Evolutionary conservation across 2,888 invertebrate genomes (phyloP).

Genomic region (Gisinianus flammeolus): DNA sequence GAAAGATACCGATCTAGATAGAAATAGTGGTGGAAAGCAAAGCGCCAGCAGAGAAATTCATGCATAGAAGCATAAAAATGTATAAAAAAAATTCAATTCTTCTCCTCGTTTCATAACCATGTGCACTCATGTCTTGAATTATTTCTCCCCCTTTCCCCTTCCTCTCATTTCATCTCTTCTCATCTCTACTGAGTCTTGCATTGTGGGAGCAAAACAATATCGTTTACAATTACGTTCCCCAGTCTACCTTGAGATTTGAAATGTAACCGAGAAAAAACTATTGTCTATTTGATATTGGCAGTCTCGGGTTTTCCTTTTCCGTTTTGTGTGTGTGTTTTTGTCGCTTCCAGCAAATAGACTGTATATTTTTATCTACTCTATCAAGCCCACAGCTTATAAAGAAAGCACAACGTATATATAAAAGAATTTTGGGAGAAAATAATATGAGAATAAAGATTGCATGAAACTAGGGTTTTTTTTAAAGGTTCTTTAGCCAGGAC

Average conservation of each 20-base stretch:
- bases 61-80: neutral
- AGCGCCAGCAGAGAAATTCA: neutral
- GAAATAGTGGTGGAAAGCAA: constrained; percentile 10
- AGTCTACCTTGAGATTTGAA: neutral
- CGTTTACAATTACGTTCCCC: constrained; percentile 6
- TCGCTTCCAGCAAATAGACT: constrained; percentile 38
- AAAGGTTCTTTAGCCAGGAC: no score
- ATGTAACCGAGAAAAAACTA: no score
- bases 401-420: neutral
- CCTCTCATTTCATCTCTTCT: constrained; percentile 16
- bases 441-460: neutral
- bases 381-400: neutral
- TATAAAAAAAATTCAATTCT: constrained; percentile 38
- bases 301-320: neutral
- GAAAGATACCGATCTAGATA: neutral
- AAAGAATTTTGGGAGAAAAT: neutral
- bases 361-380: neutral
- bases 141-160: constrained; percentile 27
- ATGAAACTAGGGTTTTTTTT: neutral
- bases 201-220: constrained; percentile 23
- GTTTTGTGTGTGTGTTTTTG: constrained; percentile 14
- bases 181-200: constrained; percentile 13
- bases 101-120: constrained; percentile 25
- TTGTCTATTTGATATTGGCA: neutral
- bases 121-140: constrained; percentile 23